phyloP scores from a whole-genome alignment of 2,797 vertebrate genomes.

The Sciaenops ocellatus region DNA sequence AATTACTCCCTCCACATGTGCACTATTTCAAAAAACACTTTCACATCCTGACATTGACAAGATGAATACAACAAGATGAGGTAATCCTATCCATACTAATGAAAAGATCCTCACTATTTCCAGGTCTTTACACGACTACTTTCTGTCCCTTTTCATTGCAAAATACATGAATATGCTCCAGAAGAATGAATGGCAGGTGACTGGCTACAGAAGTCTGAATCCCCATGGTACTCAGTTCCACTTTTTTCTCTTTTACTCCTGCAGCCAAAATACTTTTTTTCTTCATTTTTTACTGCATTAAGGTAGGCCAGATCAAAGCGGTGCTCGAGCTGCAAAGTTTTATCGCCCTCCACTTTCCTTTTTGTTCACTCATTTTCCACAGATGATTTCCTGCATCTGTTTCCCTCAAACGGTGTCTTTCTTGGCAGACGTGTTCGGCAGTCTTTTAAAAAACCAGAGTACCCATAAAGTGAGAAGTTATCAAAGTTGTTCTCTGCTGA shows the following conservation, averaged over 20 bases:
- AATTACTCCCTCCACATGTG: slow-evolving; percentile 65
- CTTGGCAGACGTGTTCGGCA: slow-evolving; percentile 61
- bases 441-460: slow-evolving; percentile 74
- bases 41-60: slow-evolving; percentile 48
- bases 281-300: slow-evolving; percentile 53
- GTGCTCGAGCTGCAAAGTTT: slow-evolving; percentile 70
- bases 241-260: slow-evolving; percentile 44
- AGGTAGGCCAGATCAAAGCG: slow-evolving; percentile 80
- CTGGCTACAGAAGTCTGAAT: slow-evolving; percentile 66
- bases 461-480: slow-evolving; percentile 79
- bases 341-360: slow-evolving; percentile 72
- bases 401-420: slow-evolving; percentile 72
- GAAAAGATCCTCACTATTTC: slow-evolving; percentile 24
- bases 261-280: slow-evolving; percentile 53
- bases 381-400: slow-evolving; percentile 80
- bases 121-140: slow-evolving; percentile 8
- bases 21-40: slow-evolving; percentile 8
- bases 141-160: slow-evolving; percentile 43
- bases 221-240: slow-evolving; percentile 59
- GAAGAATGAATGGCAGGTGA: slow-evolving; percentile 64
- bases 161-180: slow-evolving; percentile 19
- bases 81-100: slow-evolving; percentile 49
- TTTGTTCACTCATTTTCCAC: slow-evolving; percentile 76
- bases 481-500: slow-evolving; percentile 76
- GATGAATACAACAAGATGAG: slow-evolving; percentile 45